Conservation (phyloP, 2,888 invertebrate species). For the Pterostichus niger region DNA sequence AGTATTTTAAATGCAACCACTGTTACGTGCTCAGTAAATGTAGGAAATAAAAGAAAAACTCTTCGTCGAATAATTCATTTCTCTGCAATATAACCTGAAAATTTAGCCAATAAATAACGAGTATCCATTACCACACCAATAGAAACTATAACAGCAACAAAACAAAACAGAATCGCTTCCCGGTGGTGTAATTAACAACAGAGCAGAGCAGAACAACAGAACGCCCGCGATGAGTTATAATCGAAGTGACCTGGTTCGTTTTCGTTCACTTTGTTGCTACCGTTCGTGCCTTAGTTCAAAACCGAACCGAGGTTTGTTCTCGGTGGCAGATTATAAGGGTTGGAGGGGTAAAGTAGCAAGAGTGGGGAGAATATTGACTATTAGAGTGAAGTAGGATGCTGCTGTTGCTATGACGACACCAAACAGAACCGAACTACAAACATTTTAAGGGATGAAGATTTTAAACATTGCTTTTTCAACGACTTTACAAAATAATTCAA, state of each 20-base stretch:
- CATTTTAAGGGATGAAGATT: background rate
- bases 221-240: constrained; percentile 33
- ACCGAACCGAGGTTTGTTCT: background rate
- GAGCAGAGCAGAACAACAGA: background rate
- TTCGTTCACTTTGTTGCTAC: background rate
- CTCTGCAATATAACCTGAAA: no score
- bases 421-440: constrained; percentile 70
- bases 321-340: constrained; percentile 22
- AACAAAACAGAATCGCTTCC: background rate
- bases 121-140: no score
- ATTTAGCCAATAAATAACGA: no score
- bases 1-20: background rate
- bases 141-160: no score
- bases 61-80: no score
- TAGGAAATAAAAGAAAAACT: no score
- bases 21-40: no score
- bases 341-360: constrained; percentile 49
- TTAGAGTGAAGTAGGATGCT: constrained; percentile 75
- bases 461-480: background rate
- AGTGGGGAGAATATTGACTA: constrained; percentile 75
- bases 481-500: no score
- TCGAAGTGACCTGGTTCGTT: constrained; percentile 47
- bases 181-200: background rate
- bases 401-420: constrained; percentile 74
- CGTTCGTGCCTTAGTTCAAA: background rate